These are phyloP conservation scores for Hyperoplus lanceolatus DNA, from an alignment of 2,797 vertebrate genomes.

Conservation along the genomic window DNA sequence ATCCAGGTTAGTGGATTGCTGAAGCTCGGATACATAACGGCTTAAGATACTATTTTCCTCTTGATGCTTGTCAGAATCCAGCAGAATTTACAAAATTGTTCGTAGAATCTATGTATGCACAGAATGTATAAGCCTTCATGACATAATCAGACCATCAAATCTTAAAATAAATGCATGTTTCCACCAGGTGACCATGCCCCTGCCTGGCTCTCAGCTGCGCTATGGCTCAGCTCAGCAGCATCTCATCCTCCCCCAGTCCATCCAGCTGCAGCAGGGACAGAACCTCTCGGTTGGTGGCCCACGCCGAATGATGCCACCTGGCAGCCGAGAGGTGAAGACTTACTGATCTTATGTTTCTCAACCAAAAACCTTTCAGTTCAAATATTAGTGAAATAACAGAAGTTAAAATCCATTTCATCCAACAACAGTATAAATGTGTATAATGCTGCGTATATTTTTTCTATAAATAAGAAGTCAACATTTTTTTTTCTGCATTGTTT, in stretches of 20 bases:
- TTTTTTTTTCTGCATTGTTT: not conserved
- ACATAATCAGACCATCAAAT: not conserved
- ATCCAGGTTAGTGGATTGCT: slow-evolving; percentile 89
- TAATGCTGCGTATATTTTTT: not conserved
- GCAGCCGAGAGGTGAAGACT: slow-evolving; percentile 92
- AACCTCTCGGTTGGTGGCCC: slow-evolving; percentile 94
- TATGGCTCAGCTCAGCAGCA: slow-evolving; percentile 98
- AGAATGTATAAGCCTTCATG: not conserved
- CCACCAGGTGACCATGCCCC: slow-evolving; percentile 94
- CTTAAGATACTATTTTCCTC: not conserved
- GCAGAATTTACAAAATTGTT: not conserved
- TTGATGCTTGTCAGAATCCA: not conserved
- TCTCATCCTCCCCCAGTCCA: slow-evolving; percentile 96
- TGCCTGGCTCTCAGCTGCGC: slow-evolving; percentile 95
- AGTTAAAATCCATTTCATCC: not conserved
- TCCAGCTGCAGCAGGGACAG: slow-evolving; percentile 97
- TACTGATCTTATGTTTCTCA: not conserved
- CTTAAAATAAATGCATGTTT: not conserved
- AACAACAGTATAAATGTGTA: not conserved
- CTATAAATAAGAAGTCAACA: not conserved
- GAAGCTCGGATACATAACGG: not conserved
- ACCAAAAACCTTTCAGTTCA: not conserved
- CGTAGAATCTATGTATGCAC: not conserved
- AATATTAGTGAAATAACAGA: not conserved
- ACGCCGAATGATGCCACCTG: slow-evolving; percentile 92